Evolutionary conservation across 2,113 vertebrate genomes (phyloP), one percentile per base, ranked within the genome.

Genomic region (Parotia lawesii): DNA sequence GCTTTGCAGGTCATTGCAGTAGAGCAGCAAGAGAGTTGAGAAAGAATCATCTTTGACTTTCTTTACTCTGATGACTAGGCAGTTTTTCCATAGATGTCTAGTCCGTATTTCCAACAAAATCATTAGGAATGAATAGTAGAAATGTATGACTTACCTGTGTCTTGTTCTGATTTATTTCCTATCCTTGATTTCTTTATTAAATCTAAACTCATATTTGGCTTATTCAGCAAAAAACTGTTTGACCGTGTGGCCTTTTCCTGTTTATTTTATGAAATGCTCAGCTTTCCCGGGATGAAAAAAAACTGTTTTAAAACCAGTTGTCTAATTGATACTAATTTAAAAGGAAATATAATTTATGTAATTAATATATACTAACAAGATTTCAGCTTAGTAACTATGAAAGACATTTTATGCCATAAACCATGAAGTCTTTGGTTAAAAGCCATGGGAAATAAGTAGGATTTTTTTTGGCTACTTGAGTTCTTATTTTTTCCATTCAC

Each of bases 401-500:
- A 93, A 37, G 53, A 65, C 33, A 72, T 84, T 94, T 96, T 91
- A 74, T 77, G 66, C 80, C 85, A 83, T 78, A 85, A 92, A 78
- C 73, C 45, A 61, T 93, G 53, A 96, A 72, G 27, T 65, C 58
- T 90, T 85, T 94, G 91, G 87, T 91, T 93, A 76, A 93, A 81
- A 95, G 77, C 80, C 89, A 82, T 76, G 62, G 84, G 93, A 94
- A 94, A 67, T 91, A 96, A 94, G 65, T 89, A 54, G 54, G n/a
- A 91, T 61, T 87, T 93, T 95, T 93, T 94, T 94, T 95, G 93
- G 84, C 93, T 89, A 82, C 66, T 91, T 70, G 33, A 73, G 50
- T 78, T 95, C 89, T 87, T 94, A 78, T 93, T 96, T 96, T 95
- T 96, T 96, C 94, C 94, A 94, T 95, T 94, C 66, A 78, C 57